A percentile compares a stretch with the other conserved stretches of the same genome.
phyloP scores from a whole-genome alignment of 2,113 vertebrate species.

The Spea multiplicata region DNA sequence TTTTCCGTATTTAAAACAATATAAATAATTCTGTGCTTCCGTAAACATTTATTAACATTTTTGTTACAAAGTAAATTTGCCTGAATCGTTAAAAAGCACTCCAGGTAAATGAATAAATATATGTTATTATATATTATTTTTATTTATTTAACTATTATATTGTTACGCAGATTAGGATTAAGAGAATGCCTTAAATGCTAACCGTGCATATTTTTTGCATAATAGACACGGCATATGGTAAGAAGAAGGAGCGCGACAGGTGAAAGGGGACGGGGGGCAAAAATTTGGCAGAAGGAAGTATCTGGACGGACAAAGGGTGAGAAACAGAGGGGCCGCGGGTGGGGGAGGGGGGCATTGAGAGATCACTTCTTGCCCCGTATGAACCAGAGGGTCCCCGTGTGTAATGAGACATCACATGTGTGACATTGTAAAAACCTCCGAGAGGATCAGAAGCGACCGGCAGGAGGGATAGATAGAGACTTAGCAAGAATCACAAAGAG shows the following conservation, averaged over 20 bases:
- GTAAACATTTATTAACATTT: too few species aligned
- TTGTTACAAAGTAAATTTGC: too few species aligned
- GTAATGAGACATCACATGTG: constrained; percentile 14
- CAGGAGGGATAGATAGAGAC: constrained; percentile 37
- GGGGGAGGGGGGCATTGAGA: constrained; percentile 15
- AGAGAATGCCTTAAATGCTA: too few species aligned
- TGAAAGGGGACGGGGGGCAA: background rate
- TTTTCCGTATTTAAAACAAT: too few species aligned
- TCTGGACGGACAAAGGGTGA: constrained; percentile 15
- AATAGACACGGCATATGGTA: too few species aligned
- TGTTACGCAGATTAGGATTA: too few species aligned
- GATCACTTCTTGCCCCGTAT: constrained; percentile 20
- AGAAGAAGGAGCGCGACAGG: constrained; percentile 17
- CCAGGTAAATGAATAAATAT: too few species aligned
- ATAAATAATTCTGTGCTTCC: too few species aligned
- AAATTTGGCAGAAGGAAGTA: background rate
- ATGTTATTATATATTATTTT: too few species aligned
- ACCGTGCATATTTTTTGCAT: too few species aligned
- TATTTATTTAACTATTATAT: too few species aligned
- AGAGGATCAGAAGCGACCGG: constrained; percentile 13
- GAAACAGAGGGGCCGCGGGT: constrained; percentile 8
- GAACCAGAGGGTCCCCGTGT: constrained; percentile 30
- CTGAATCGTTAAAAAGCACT: too few species aligned
- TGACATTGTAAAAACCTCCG: constrained; percentile 31
- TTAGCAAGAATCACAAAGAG: constrained; percentile 49